A percentile compares a stretch with the other conserved stretches of the same genome.
Conservation (phyloP, 1,140 invertebrate species). For the Gonioctena quinquepunctata region DNA sequence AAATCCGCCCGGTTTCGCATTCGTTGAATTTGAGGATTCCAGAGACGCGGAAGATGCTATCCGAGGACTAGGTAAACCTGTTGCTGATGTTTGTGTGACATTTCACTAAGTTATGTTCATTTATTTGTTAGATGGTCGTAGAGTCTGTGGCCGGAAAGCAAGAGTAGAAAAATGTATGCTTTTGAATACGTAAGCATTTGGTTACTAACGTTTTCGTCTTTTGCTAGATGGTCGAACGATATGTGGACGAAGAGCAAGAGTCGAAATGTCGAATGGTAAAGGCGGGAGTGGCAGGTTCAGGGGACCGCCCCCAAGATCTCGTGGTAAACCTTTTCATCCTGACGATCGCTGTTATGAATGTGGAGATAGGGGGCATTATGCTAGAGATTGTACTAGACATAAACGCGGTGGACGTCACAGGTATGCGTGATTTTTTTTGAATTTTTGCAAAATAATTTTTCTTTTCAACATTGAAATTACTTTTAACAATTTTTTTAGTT, state of each 20-base stretch:
- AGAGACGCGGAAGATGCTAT: conserved; percentile 93
- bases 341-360: conserved; percentile 92
- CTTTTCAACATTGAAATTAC: conserved; percentile 3
- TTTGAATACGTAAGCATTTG: conserved; percentile 12
- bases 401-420: conserved; percentile 59
- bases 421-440: conserved; percentile 56
- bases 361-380: conserved; percentile 89
- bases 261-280: conserved; percentile 90
- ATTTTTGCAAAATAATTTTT: not conserved
- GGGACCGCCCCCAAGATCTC: conserved; percentile 59
- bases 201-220: conserved; percentile 19
- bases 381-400: conserved; percentile 80
- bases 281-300: conserved; percentile 65
- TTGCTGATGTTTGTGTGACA: not conserved
- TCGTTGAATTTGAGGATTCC: conserved; percentile 92
- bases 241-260: conserved; percentile 86
- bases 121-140: conserved; percentile 20
- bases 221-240: conserved; percentile 74
- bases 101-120: conserved; percentile 11
- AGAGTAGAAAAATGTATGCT: conserved; percentile 19
- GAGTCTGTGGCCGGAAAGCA: conserved; percentile 10
- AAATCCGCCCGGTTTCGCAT: conserved; percentile 92
- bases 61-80: conserved; percentile 68
- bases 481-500: conserved; percentile 10
- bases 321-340: conserved; percentile 72